Evolutionary conservation across 2,888 invertebrate genomes (phyloP), one percentile per base, ranked within the genome.

Genomic region (Drosophila bunnanda): DNA sequence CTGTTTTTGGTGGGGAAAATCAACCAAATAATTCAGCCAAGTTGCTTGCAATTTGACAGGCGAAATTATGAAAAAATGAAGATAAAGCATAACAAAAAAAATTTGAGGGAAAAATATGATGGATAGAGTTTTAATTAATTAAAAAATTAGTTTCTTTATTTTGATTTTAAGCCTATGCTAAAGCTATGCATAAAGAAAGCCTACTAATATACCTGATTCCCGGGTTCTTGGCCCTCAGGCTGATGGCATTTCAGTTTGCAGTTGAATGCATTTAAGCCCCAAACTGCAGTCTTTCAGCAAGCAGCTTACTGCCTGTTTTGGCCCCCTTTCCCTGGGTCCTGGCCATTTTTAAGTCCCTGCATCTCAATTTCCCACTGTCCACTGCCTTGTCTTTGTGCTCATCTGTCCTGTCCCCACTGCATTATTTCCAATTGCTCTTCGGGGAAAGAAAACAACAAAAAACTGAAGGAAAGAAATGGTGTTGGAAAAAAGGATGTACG

Each of bases 341-440:
- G 65, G 73, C 54, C 25, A 36, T 36, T 69, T 68, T 64, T 58
- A 69, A 80, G 50, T 61, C 77, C 53, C 59, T 66, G 56, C 53
- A 61, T 73, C 75, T 73, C 67, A 66, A 66, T 75, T 73, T 73
- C 57, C 65, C 67, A 74, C 48, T 66, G 57, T 25, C 62, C 64
- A 52, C 13, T 65, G 52, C 39, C 43, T 65, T 69, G 75, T 61
- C 72, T 72, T 75, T 72, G 57, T 65, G 57, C 76, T 59, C 55
- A 62, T 61, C 68, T 68, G 53, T 58, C 57, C 52, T 60, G 55
- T 60, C 57, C 52, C 55, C 61, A 54, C 61, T 78, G 78, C 66
- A 80, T 67, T 58, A 75, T 55, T 67, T 69, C 62, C 69, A 67
- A 84, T 80, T 82, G 65, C 55, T 62, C 55, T 57, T 25, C 56